Percentiles rank a stretch among this genome's conserved stretches.
Conservation (phyloP, 2,113 vertebrate genomes). For the Chascanopsetta lugubris region DNA sequence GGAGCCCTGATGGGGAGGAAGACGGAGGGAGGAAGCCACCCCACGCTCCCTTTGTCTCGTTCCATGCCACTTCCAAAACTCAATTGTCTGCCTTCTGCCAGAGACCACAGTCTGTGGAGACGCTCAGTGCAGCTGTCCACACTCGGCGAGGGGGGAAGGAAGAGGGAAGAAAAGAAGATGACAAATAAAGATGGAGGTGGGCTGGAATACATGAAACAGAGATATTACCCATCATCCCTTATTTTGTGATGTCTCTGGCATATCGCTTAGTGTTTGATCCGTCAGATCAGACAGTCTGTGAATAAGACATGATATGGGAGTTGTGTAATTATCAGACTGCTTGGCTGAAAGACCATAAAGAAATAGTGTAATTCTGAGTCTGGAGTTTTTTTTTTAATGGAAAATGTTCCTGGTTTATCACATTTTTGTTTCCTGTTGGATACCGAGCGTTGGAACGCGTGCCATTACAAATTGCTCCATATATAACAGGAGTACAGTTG, state of each 20-base stretch:
- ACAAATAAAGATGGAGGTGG: constrained; percentile 17
- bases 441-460: constrained; percentile 55
- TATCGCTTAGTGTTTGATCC: constrained; percentile 36
- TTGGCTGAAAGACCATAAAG: constrained; percentile 54
- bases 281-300: constrained; percentile 23
- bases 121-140: constrained; percentile 54
- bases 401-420: constrained; percentile 45
- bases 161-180: constrained; percentile 17
- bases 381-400: constrained; percentile 41
- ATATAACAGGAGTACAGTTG: constrained; percentile 70
- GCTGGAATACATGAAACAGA: constrained; percentile 24
- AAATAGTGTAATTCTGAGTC: constrained; percentile 30
- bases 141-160: constrained; percentile 28
- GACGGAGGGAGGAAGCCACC: constrained; percentile 52
- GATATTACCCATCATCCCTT: constrained; percentile 24
- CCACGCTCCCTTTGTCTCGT: constrained; percentile 64
- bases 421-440: constrained; percentile 45
- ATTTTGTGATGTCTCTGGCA: constrained; percentile 30
- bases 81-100: constrained; percentile 63
- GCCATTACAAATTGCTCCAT: constrained; percentile 71
- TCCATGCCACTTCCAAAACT: constrained; percentile 73
- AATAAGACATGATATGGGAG: neutral
- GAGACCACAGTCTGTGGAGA: constrained; percentile 66
- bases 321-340: constrained; percentile 40
- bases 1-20: constrained; percentile 52